phyloP scores from a whole-genome alignment of 2,888 invertebrate genomes.

The Ligdia adustata region DNA sequence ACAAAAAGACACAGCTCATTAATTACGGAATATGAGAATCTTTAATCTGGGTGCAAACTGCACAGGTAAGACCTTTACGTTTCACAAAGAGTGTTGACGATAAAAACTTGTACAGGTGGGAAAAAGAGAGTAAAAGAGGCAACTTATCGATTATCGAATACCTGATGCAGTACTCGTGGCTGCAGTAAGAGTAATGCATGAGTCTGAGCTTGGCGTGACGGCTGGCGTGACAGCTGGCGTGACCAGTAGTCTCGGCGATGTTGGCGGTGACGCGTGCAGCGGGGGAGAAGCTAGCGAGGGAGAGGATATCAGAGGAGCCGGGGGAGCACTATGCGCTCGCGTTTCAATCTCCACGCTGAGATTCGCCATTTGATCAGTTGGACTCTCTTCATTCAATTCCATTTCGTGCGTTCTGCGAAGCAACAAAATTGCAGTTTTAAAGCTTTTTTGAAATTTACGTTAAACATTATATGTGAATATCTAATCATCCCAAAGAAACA shows the following conservation, averaged over 20 bases:
- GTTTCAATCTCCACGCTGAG: conserved; percentile 6
- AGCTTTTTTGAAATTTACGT: too few species aligned
- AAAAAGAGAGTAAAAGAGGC: too few species aligned
- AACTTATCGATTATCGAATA: too few species aligned
- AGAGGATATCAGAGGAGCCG: conserved; percentile 27
- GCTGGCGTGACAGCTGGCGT: conserved; percentile 39
- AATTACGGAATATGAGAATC: too few species aligned
- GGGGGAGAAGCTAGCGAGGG: conserved; percentile 51
- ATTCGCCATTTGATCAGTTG: conserved; percentile 9
- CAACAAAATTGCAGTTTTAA: background rate
- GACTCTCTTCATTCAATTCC: conserved; percentile 50
- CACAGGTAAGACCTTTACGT: too few species aligned
- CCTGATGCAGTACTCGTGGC: conserved; percentile 2
- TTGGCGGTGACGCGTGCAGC: conserved; percentile 40
- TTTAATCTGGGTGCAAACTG: too few species aligned
- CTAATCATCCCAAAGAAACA: too few species aligned
- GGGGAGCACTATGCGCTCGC: conserved; percentile 30
- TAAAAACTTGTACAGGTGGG: too few species aligned
- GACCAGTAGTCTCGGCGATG: conserved; percentile 2
- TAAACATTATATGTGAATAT: too few species aligned
- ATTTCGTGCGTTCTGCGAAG: conserved; percentile 34
- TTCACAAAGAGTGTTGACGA: too few species aligned
- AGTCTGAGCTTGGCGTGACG: conserved; percentile 41
- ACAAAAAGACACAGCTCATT: too few species aligned
- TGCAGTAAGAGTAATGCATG: conserved; percentile 24